Evolutionary conservation across 2,888 invertebrate species (phyloP), one percentile per base, ranked within the genome.

Genomic region (Antitype chi): DNA sequence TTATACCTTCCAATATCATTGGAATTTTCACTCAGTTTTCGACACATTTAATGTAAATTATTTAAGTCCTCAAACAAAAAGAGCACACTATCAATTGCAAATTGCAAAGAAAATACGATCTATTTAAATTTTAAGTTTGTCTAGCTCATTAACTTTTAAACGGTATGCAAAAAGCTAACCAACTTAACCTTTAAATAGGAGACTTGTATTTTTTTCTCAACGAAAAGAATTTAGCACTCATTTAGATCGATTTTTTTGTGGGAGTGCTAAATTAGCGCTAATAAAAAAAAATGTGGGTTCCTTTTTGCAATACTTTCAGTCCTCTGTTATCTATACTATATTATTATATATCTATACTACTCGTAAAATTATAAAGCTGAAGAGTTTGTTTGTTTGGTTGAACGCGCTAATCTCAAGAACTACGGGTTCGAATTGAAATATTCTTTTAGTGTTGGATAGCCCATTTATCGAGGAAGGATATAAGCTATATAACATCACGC

Each of bases 61-160:
- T 62, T 74, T n/a, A 47, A 70, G 7, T 55, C 25, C 13, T 32
- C 17, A 23, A 1, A 17, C 32, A 80, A 80, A 72, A 43, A 25
- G 2, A 64, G 17, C 47, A 25, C 0, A 47, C 15, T 25, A 17
- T 53, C 28, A 49, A 8, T 8, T 25, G 13, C 71, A 38, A 1
- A 57, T 43, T 57, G 6, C 15, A 55, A 15, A 68, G 8, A 63
- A 79, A 63, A 64, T 49, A 57, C 32, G 53, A 25, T n/a, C 25
- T 59, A 76, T 64, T 66, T 66, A 67, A 79, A 74, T 8, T 62
- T 28, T 8, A 47, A 47, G 49, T 76, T 82, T 23, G n/a, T 59
- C 38, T 64, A 68, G 72, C 59, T 69, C 68, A 69, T 78, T 72
- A 83, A 66, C 28, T 62, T 82, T 78, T 57, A 64, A 75, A 77